These are phyloP conservation scores for Sturnus vulgaris DNA, from an alignment of 2,113 vertebrate genomes.

Conservation along the genomic window DNA sequence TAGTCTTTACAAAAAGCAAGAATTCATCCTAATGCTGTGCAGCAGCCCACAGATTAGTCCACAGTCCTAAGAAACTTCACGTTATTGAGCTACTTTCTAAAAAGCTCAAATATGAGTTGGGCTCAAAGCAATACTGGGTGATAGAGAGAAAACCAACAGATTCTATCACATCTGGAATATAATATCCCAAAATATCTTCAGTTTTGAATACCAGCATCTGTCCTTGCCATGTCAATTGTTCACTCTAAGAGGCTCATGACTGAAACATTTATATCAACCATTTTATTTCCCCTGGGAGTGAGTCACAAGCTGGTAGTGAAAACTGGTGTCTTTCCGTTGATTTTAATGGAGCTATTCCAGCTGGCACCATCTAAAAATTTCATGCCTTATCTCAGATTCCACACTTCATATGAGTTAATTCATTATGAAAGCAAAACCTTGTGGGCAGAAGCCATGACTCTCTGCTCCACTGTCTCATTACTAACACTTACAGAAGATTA, in stretches of 20 bases:
- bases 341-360: background rate
- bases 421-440: background rate
- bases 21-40: background rate
- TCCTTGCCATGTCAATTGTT: background rate
- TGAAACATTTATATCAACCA: background rate
- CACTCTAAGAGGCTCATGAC: background rate
- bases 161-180: background rate
- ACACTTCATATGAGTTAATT: background rate
- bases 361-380: slow-evolving; percentile 6
- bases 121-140: background rate
- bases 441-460: background rate
- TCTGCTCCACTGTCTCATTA: background rate
- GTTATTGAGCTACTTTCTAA: background rate
- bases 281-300: background rate
- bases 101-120: background rate
- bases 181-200: background rate
- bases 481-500: slow-evolving; percentile 1
- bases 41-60: background rate
- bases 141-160: background rate
- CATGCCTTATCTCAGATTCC: background rate
- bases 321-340: background rate
- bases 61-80: background rate
- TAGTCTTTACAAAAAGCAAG: background rate
- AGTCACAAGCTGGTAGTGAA: background rate
- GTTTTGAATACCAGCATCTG: background rate